phyloP scores from a whole-genome alignment of 1,140 invertebrate genomes.

The Dinothrombium tinctorium region DNA sequence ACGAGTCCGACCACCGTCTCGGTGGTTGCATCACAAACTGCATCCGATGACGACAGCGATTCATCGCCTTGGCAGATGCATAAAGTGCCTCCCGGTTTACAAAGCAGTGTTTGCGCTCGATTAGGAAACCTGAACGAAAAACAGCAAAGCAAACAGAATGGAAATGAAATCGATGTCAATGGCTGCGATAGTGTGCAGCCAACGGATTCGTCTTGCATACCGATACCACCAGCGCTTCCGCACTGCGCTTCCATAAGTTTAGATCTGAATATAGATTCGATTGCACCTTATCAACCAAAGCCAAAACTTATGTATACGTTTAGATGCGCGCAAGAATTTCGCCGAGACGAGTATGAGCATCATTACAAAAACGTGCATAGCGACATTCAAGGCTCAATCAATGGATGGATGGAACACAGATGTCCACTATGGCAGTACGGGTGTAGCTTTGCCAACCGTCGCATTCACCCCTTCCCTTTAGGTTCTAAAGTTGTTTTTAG shows the following conservation, averaged over 20 bases:
- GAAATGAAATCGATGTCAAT: not conserved
- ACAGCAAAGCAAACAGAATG: not conserved
- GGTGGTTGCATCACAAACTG: conserved; percentile 12
- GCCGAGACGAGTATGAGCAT: conserved; percentile 24
- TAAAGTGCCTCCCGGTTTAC: conserved; percentile 18
- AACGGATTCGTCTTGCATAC: not conserved
- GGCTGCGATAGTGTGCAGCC: not conserved
- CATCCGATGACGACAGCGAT: conserved; percentile 19
- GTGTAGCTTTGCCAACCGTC: conserved; percentile 21
- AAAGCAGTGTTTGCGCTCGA: conserved; percentile 17
- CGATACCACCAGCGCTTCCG: not conserved
- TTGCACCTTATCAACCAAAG: conserved; percentile 24
- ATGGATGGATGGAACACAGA: conserved; percentile 26
- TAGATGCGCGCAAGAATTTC: conserved; percentile 25
- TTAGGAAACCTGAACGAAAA: conserved; percentile 7
- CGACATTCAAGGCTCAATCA: conserved; percentile 26
- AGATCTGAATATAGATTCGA: conserved; percentile 23
- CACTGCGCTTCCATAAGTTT: conserved; percentile 12
- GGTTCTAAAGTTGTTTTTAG: conserved; percentile 20
- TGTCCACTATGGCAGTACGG: conserved; percentile 27
- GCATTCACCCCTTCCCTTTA: conserved; percentile 19
- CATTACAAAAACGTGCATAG: conserved; percentile 27
- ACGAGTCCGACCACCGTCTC: conserved; percentile 4
- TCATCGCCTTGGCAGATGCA: conserved; percentile 17
- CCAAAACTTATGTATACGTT: conserved; percentile 27